These are phyloP conservation scores for Lutjanus argentimaculatus DNA, from an alignment of 2,797 vertebrate genomes.

Conservation along the genomic window DNA sequence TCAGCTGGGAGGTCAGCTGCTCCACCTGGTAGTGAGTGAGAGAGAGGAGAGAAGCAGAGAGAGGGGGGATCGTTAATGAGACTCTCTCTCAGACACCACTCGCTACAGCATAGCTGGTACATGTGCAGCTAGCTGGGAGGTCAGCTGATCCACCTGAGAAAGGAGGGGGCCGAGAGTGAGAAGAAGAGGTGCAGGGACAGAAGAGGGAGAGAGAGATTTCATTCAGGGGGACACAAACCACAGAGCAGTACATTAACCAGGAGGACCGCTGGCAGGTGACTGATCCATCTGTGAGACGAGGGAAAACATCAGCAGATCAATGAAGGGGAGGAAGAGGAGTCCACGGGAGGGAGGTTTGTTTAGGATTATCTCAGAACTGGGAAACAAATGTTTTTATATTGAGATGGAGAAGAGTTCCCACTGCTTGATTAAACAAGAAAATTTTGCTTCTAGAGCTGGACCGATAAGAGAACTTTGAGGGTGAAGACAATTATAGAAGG, in stretches of 20 bases:
- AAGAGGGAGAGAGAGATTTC: slow-evolving; percentile 55
- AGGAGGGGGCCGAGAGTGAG: slow-evolving; percentile 64
- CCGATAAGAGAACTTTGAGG: too few species aligned
- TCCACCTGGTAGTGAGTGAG: slow-evolving; percentile 88
- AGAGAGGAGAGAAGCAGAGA: slow-evolving; percentile 8
- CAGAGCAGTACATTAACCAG: slow-evolving; percentile 55
- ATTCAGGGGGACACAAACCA: slow-evolving; percentile 68
- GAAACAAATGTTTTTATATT: neutral
- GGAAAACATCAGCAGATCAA: slow-evolving; percentile 59
- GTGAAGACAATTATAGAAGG: too few species aligned
- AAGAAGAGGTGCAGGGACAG: slow-evolving; percentile 64
- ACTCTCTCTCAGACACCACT: slow-evolving; percentile 50
- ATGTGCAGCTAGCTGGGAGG: slow-evolving; percentile 76
- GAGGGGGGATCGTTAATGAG: slow-evolving; percentile 42
- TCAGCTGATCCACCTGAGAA: slow-evolving; percentile 86
- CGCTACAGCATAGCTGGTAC: slow-evolving; percentile 69
- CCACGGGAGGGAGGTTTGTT: slow-evolving; percentile 10
- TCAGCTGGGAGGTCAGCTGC: slow-evolving; percentile 92
- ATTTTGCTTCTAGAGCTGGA: neutral
- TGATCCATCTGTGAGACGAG: slow-evolving; percentile 74
- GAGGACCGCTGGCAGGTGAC: slow-evolving; percentile 57
- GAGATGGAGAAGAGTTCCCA: neutral
- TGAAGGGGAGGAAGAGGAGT: slow-evolving; percentile 28
- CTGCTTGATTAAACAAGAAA: neutral
- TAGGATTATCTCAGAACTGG: neutral